These are phyloP conservation scores for Naso thynnoides DNA, from an alignment of 2,797 vertebrate genomes.

Conservation along the genomic window DNA sequence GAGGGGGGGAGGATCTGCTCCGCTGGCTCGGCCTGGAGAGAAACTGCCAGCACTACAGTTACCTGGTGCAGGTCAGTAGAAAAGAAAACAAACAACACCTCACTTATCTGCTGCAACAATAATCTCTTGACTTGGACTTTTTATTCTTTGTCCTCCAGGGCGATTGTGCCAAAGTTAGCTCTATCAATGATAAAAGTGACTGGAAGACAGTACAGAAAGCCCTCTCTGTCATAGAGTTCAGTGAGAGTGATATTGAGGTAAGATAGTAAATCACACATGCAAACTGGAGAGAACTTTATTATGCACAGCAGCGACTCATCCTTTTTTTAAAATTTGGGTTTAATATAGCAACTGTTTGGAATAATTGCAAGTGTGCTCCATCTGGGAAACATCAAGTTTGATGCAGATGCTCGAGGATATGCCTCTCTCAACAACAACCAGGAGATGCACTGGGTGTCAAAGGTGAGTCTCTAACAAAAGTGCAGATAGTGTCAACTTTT, in stretches of 20 bases:
- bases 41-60: constrained; percentile 88
- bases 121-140: background rate
- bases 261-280: background rate
- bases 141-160: constrained; percentile 79
- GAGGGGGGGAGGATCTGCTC: constrained; percentile 90
- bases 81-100: background rate
- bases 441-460: constrained; percentile 93
- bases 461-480: constrained; percentile 82
- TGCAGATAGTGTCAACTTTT: background rate
- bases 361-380: constrained; percentile 94
- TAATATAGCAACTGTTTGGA: constrained; percentile 89
- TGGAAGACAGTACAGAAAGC: constrained; percentile 92
- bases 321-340: background rate
- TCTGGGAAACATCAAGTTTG: constrained; percentile 92
- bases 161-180: constrained; percentile 92
- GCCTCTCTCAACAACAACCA: constrained; percentile 85
- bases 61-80: constrained; percentile 89
- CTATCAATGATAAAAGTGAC: constrained; percentile 91
- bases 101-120: background rate
- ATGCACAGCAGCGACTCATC: fast-evolving
- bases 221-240: constrained; percentile 91
- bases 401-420: constrained; percentile 86
- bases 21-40: constrained; percentile 91
- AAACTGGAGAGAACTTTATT: background rate
- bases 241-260: constrained; percentile 90